phyloP scores from a whole-genome alignment of 1,140 invertebrate genomes.

The Frieseomelitta varia region DNA sequence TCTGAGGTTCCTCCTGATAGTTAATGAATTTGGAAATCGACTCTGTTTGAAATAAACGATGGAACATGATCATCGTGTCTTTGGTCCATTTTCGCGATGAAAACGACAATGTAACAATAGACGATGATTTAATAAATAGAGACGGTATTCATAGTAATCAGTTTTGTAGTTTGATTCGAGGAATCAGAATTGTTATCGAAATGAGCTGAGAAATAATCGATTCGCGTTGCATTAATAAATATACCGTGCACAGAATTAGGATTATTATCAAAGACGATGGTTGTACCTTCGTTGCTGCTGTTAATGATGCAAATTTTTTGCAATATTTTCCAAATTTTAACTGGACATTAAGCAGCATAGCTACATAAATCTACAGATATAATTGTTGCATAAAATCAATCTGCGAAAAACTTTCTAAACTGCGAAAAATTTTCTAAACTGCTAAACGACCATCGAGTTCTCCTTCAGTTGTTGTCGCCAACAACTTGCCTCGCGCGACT shows the following conservation, averaged over 20 bases:
- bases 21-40: not conserved
- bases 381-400: conserved; percentile 20
- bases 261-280: not conserved
- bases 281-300: not conserved
- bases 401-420: conserved; percentile 25
- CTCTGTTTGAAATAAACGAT: not conserved
- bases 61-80: not conserved
- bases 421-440: conserved; percentile 28
- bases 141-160: not conserved
- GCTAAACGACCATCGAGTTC: conserved; percentile 8
- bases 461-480: not conserved
- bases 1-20: no score
- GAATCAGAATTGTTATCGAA: no score
- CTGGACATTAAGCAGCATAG: not conserved
- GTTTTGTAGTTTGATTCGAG: not conserved
- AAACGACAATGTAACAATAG: not conserved
- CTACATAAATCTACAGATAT: conserved; percentile 26
- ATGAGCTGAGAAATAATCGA: not conserved
- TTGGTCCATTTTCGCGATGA: not conserved
- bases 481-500: not conserved
- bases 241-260: not conserved
- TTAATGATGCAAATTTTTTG: not conserved
- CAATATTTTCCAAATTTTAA: no score
- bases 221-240: not conserved
- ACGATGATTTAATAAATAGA: not conserved